Conservation (phyloP, 92 coral and sea anemone species). For the Palythoa grandis region DNA sequence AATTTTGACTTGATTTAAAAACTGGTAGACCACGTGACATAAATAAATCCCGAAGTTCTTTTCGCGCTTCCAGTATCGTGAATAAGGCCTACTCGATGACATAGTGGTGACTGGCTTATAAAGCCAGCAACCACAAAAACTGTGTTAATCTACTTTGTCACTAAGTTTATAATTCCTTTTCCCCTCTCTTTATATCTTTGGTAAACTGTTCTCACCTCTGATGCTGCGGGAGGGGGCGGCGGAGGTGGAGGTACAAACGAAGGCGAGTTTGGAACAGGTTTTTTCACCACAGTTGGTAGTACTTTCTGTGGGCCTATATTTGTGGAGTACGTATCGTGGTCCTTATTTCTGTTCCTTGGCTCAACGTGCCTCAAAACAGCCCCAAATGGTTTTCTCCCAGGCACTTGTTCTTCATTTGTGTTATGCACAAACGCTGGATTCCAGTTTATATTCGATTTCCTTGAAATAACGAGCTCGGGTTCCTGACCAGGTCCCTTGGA, state of each 20-base stretch:
- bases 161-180: background rate
- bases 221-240: background rate
- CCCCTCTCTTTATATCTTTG: background rate
- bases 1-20: too few species aligned
- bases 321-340: background rate
- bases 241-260: conserved; percentile 19
- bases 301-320: background rate
- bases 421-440: background rate
- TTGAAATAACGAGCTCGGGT: background rate
- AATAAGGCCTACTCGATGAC: too few species aligned
- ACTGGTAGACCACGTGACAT: too few species aligned
- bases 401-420: background rate
- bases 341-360: background rate
- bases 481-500: background rate
- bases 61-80: too few species aligned
- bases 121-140: too few species aligned
- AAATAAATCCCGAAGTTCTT: too few species aligned
- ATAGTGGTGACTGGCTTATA: too few species aligned
- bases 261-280: conserved; percentile 1
- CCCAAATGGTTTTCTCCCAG: conserved; percentile 8
- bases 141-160: too few species aligned
- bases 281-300: conserved; percentile 2
- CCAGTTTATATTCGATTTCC: background rate
- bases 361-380: conserved; percentile 26
- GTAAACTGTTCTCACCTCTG: background rate